Base-by-base conservation (phyloP, 2,113 vertebrate species). In the Colius striatus region DNA sequence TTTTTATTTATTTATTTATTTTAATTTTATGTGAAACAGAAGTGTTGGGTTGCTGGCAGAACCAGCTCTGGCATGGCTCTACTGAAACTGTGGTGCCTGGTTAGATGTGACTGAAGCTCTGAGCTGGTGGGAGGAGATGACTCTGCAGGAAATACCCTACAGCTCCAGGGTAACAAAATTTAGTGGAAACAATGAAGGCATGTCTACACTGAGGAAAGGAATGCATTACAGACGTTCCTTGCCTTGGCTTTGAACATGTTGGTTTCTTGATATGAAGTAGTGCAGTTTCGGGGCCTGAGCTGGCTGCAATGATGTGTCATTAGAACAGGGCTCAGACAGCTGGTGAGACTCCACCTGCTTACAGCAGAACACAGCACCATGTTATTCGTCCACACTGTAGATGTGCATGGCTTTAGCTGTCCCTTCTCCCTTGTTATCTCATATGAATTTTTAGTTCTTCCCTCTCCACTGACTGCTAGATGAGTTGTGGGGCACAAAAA, bases 151-250 rank as follows among this genome's bases (percentile, higher is more conserved):
- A 95, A 96, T 79, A 91, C 65, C 78, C 82, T 73, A 48, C 47
- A 88, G 87, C 91, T 95, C 75, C 91, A 90, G 71, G 87, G 78
- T 63, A 92, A 95, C 66, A 91, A 91, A 95, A 92, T 63, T n/a
- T 43, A 89, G 20, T 74, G 78, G 60, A 92, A 95, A 87, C 81
- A 94, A 87, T 71, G 71, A 95, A 88, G 60, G 34, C 67, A 85
- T 54, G 74, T 85, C 75, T 66, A 41, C 8, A 2, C 0, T 0
- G 78, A 90, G 63, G 74, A 87, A 73, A 85, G 85, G 94, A 95
- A 94, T 73, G 85, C 1, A 1, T 36, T 78, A 41, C 55, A 84
- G 74, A 72, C 54, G 5, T 92, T 85, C 82, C n/a, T 62, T 66
- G 71, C 54, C 79, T 70, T 34, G 30, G 75, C 82, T 47, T 88